Conservation (phyloP, 2,888 invertebrate genomes). For the Dascillus cervinus region DNA sequence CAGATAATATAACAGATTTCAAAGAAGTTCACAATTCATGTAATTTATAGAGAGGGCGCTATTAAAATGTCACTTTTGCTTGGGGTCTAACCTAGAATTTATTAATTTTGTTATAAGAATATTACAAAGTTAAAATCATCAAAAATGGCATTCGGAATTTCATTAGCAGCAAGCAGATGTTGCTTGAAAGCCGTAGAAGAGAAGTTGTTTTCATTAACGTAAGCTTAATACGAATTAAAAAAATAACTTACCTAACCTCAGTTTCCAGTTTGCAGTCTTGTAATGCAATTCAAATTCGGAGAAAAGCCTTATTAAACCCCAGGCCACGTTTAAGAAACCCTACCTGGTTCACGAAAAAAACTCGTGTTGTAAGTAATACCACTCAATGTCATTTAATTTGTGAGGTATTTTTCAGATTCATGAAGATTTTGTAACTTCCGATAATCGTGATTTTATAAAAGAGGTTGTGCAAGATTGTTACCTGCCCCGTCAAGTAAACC, state of each 20-base stretch:
- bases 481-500: too few species aligned
- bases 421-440: slow-evolving; percentile 64
- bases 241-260: neutral
- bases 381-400: slow-evolving; percentile 3
- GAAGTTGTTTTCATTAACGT: slow-evolving; percentile 26
- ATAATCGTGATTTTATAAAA: slow-evolving; percentile 73
- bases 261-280: slow-evolving; percentile 10
- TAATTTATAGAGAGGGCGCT: too few species aligned
- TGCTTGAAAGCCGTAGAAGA: slow-evolving; percentile 22
- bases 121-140: too few species aligned
- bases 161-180: slow-evolving; percentile 4
- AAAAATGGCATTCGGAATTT: slow-evolving; percentile 11
- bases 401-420: slow-evolving; percentile 44
- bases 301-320: too few species aligned
- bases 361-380: slow-evolving; percentile 51
- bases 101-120: too few species aligned
- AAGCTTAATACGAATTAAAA: slow-evolving; percentile 4
- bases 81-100: too few species aligned
- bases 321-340: slow-evolving; percentile 60
- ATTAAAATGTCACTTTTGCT: too few species aligned
- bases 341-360: slow-evolving; percentile 63
- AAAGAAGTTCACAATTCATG: too few species aligned
- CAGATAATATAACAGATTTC: too few species aligned
- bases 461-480: slow-evolving; percentile 68
- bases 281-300: slow-evolving; percentile 21